Evolutionary conservation across 2,797 vertebrate genomes (phyloP).

Genomic region (Rhynchonycteris naso): DNA sequence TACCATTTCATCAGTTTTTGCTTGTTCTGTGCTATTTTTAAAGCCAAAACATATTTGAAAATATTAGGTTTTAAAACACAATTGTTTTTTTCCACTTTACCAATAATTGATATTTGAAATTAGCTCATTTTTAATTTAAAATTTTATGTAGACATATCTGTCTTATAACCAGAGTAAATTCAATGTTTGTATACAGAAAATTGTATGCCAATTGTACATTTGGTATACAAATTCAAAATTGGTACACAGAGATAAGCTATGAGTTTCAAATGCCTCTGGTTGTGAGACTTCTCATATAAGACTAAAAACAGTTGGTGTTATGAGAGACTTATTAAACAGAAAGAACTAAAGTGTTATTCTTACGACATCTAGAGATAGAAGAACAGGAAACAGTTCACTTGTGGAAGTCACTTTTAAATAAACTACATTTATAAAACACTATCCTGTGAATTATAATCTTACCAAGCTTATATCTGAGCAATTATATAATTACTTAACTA

Average conservation of each 20-base stretch:
- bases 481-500: background rate
- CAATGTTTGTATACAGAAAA: too few species aligned
- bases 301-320: background rate
- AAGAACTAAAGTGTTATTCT: background rate
- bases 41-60: background rate
- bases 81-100: background rate
- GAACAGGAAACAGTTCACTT: background rate
- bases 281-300: background rate
- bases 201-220: too few species aligned
- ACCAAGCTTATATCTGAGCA: background rate
- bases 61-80: background rate
- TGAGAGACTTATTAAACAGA: background rate
- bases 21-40: background rate
- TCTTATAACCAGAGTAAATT: background rate
- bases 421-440: background rate
- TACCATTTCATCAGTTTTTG: background rate
- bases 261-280: background rate
- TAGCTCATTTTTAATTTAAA: background rate
- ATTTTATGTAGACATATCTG: background rate
- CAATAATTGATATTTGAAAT: constrained; percentile 11
- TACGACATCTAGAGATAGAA: background rate
- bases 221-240: too few species aligned
- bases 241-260: background rate
- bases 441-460: background rate
- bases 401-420: constrained; percentile 21